These are phyloP conservation scores for Actinia tenebrosa DNA, from an alignment of 64 coral and sea anemone genomes.

Conservation along the genomic window DNA sequence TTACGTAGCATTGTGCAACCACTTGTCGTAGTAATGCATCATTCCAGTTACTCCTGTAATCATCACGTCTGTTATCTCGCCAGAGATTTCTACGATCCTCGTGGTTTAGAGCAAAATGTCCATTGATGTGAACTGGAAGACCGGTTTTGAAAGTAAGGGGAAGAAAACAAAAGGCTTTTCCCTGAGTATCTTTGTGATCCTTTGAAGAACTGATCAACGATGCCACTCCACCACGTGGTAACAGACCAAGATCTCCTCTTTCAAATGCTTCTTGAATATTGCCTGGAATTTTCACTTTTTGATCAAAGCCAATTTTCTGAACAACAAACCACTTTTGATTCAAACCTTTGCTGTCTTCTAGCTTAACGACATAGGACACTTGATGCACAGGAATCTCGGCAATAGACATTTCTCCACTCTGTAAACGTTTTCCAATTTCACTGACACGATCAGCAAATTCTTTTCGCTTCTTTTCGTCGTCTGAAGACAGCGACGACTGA, in stretches of 20 bases:
- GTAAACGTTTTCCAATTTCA: constrained; percentile 17
- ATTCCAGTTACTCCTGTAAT: constrained; percentile 64
- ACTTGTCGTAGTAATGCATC: constrained; percentile 36
- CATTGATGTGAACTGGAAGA: constrained; percentile 83
- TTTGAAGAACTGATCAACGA: not conserved
- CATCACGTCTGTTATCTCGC: constrained; percentile 31
- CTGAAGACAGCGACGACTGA: constrained; percentile 1
- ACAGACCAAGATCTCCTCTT: constrained; percentile 45
- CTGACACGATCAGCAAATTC: constrained; percentile 40
- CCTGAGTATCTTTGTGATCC: not conserved
- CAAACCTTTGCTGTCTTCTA: constrained; percentile 27
- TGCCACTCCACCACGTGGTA: constrained; percentile 84
- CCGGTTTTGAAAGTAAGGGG: constrained; percentile 58
- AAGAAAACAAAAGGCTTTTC: constrained; percentile 81
- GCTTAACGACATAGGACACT: constrained; percentile 37
- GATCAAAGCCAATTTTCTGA: constrained; percentile 63
- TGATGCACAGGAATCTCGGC: constrained; percentile 6
- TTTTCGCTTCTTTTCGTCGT: constrained; percentile 28
- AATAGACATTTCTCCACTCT: constrained; percentile 9
- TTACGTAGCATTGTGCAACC: constrained; percentile 70
- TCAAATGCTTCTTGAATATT: constrained; percentile 35
- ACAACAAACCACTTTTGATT: constrained; percentile 58
- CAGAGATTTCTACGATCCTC: constrained; percentile 68
- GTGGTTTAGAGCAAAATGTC: constrained; percentile 90
- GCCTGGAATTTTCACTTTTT: constrained; percentile 1